phyloP scores from a whole-genome alignment of 2,888 invertebrate genomes.

The Drosophila setosimentum region DNA sequence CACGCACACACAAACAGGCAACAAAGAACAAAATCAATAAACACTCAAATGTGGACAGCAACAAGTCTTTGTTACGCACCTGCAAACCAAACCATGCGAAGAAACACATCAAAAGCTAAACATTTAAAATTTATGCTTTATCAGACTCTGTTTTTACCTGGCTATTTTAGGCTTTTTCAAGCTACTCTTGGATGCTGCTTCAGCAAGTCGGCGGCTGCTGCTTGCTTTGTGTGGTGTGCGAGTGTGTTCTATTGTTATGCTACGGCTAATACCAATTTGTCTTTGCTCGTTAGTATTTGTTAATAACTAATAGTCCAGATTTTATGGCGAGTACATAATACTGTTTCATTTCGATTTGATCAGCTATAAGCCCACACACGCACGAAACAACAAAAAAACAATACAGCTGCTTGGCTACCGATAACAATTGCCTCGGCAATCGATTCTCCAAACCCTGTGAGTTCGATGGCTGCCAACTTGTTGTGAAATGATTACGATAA shows the following conservation, averaged over 20 bases:
- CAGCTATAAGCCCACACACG: constrained; percentile 4
- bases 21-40: constrained; percentile 31
- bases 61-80: constrained; percentile 32
- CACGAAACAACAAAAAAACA: constrained; percentile 31
- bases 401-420: constrained; percentile 40
- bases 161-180: constrained; percentile 35
- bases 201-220: constrained; percentile 19
- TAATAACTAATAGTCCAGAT: constrained; percentile 12
- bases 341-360: constrained; percentile 50
- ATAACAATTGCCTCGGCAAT: constrained; percentile 8
- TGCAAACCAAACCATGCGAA: background rate
- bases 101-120: background rate
- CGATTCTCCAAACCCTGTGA: constrained; percentile 15
- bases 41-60: constrained; percentile 3
- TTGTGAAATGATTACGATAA: constrained; percentile 1
- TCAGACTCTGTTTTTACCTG: constrained; percentile 14
- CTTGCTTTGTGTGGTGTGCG: background rate
- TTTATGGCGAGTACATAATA: constrained; percentile 37
- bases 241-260: background rate
- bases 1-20: background rate
- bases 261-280: background rate
- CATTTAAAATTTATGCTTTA: constrained; percentile 30
- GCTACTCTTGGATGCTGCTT: constrained; percentile 26
- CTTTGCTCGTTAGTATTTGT: background rate
- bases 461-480: constrained; percentile 39